Evolutionary conservation across 2,888 invertebrate species (phyloP), one percentile per base, ranked within the genome.

Genomic region (Xestia c-nigrum): DNA sequence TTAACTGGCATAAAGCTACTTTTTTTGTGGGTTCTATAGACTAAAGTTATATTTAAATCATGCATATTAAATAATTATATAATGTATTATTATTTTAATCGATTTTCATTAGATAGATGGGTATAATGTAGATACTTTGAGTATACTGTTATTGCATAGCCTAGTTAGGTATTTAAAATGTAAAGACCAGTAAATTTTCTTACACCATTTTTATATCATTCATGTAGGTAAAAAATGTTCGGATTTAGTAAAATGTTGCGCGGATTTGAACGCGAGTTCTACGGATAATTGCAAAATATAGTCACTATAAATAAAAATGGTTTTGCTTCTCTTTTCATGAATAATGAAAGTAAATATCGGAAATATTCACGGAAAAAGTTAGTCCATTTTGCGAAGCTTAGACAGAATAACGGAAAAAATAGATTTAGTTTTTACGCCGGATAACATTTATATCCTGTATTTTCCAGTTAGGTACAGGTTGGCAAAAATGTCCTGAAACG

Each of bases 311-410:
- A 83, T 66, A 66, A 78, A 76, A 70, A 40, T 24, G 0, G 46
- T 55, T 40, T 59, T 52, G 24, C 57, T 73, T 69, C 38, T 14
- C 24, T 61, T 67, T 79, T 47, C 40, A 72, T 80, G 80, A 68
- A 74, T 55, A 79, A 47, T 80, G n/a, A 59, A 66, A 66, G 10
- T 47, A 61, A 67, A 83, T 66, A 79, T 70, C 9, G 65, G 38
- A 65, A 64, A 79, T 71, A 66, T 73, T 63, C 66, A 65, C 7
- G 46, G 21, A 72, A 77, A 83, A 72, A n/a, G 40, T 55, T 55
- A 63, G 24, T 67, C 14, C 16, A 52, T 76, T 77, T 59, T 55
- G 7, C 38, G 40, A 31, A 47, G 46, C 38, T 77, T 50, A 38
- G 46, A 43, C 1, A 0, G 31, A 70, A 31, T 55, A 67, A 50